Conservation (phyloP, 2,113 vertebrate species). For the Caranx melampygus region DNA sequence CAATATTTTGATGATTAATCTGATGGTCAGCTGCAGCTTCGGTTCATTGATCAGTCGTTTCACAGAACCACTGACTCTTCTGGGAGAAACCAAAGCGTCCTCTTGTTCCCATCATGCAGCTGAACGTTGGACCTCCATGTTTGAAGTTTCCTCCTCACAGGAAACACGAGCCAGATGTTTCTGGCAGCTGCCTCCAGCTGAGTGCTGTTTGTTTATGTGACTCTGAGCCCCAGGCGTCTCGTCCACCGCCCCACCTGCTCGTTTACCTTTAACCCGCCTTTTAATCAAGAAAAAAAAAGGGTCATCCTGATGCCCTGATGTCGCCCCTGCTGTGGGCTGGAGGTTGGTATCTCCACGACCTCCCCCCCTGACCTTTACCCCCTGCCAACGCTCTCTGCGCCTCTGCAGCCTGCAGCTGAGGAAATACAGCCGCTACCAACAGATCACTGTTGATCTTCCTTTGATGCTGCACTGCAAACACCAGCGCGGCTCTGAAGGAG, state of each 20-base stretch:
- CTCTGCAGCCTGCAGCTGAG: conserved; percentile 61
- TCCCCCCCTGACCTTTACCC: conserved; percentile 40
- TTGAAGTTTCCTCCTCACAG: conserved; percentile 46
- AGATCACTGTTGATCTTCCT: conserved; percentile 53
- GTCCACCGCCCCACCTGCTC: conserved; percentile 26
- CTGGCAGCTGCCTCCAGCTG: conserved; percentile 61
- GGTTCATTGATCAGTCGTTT: too few relatives aligned
- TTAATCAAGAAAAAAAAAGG: neutral
- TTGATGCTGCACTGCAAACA: conserved; percentile 34
- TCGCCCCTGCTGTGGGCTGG: neutral
- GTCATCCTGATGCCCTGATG: neutral
- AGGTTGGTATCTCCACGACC: conserved; percentile 29
- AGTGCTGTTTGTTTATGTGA: conserved; percentile 62
- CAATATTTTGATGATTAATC: too few relatives aligned
- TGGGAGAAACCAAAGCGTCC: neutral
- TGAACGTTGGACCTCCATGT: conserved; percentile 25
- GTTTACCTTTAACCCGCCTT: conserved; percentile 24
- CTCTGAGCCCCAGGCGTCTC: conserved; percentile 9
- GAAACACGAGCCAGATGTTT: conserved; percentile 67
- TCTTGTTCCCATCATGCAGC: conserved; percentile 50
- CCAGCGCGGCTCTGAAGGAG: conserved; percentile 7
- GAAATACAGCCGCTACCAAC: conserved; percentile 55
- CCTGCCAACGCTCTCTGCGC: conserved; percentile 23
- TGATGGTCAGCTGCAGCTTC: too few relatives aligned
- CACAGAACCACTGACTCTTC: neutral